Evolutionary conservation across 2,888 invertebrate species (phyloP).

Genomic region (Acleris sparsana): DNA sequence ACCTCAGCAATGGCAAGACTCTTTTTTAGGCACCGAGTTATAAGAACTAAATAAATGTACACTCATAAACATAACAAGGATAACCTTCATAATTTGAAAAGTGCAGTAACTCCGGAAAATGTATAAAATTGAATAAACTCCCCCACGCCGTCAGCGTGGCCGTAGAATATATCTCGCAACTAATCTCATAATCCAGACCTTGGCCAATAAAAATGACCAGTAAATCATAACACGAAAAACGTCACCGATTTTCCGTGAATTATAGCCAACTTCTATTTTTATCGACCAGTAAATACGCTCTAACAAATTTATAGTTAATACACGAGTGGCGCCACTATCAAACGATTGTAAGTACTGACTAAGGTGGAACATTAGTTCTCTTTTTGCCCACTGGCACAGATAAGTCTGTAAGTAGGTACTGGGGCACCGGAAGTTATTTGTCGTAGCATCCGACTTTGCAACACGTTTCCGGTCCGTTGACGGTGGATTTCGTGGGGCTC

Average conservation of each 20-base stretch:
- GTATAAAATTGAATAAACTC: background rate
- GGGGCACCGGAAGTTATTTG: slow-evolving; percentile 47
- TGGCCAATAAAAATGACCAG: slow-evolving; percentile 19
- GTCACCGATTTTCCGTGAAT: slow-evolving; percentile 19
- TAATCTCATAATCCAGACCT: slow-evolving; percentile 15
- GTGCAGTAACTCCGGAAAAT: no score
- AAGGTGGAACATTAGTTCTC: slow-evolving; percentile 12
- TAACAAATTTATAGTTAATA: background rate
- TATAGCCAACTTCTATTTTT: slow-evolving; percentile 17
- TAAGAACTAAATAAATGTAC: no score
- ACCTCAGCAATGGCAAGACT: no score
- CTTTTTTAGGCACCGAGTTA: no score
- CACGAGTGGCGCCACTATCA: slow-evolving; percentile 2
- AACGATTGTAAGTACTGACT: background rate
- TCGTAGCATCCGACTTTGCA: slow-evolving; percentile 45
- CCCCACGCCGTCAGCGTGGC: background rate
- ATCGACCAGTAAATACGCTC: slow-evolving; percentile 2
- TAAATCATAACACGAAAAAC: slow-evolving; percentile 22
- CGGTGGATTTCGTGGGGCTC: slow-evolving; percentile 42
- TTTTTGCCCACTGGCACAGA: slow-evolving; percentile 8
- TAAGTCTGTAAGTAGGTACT: slow-evolving; percentile 28
- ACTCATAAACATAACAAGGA: no score
- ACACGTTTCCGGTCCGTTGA: slow-evolving; percentile 42
- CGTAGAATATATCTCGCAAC: slow-evolving; percentile 6
- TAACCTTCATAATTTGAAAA: no score